Evolutionary conservation across 2,888 invertebrate genomes (phyloP), one percentile per base, ranked within the genome.

Genomic region (Crioceris asparagi): DNA sequence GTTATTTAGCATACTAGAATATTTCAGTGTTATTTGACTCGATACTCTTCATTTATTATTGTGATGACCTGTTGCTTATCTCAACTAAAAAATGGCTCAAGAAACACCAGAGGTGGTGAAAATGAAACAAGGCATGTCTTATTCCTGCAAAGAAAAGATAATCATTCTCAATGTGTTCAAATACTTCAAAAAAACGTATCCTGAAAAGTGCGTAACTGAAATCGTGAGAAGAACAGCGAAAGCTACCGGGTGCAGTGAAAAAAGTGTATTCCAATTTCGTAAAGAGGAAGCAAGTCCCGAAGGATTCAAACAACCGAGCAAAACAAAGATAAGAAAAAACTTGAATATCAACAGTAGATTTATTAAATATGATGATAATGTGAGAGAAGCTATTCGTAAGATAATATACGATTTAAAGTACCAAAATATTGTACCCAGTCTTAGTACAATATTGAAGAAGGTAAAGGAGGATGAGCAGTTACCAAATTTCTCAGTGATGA

Each of bases 91-190:
- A n/a, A 44, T 47, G 45, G 39, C 53, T 44, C 39, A 46, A 38
- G 59, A 61, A 51, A 37, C 53, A 43, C 39, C 45, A 38, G 59
- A 61, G 50, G 50, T 62, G 18, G 60, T 60, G 40, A 64, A 63
- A 52, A 64, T 64, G 62, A 62, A 61, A 48, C 62, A 63, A 42
- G 64, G 64, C 21, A 63, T 63, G 64, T 59, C 62, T 4, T 64
- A 64, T 44, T 55, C 62, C 2, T 54, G 58, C 38, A 63, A 63
- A 49, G 64, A 63, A 44, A 64, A 64, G 47, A 63, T 59, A 19
- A 64, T 64, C 19, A 64, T 64, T 36, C 48, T 64, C 25, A 64
- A 64, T 41, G 64, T 64, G 3, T 64, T 64, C 38, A 63, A 63
- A 50, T 64, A 63, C 47, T 62, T 64, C 42, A 55, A 57, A 10